Conservation (phyloP, 2,797 vertebrate genomes). For the Crossoptilon crossoptilon region DNA sequence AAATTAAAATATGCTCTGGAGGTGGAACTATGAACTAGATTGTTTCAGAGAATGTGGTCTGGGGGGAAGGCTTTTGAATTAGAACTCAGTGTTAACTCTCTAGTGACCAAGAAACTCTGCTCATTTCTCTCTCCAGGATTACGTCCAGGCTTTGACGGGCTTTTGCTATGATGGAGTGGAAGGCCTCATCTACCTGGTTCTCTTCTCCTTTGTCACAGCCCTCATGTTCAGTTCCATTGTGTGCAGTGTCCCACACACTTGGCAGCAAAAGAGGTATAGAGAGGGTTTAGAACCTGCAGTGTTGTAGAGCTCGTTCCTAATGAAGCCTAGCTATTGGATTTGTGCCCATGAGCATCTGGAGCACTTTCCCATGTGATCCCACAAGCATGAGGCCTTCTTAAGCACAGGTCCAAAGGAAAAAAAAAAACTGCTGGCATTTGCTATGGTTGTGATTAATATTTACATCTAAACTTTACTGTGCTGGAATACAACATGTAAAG, state of each 20-base stretch:
- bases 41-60: neutral
- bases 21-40: neutral
- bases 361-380: slow-evolving; percentile 36
- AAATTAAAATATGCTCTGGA: neutral
- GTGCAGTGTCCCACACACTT: slow-evolving; percentile 96
- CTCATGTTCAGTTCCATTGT: slow-evolving; percentile 98
- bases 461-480: slow-evolving; percentile 24
- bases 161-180: slow-evolving; percentile 97
- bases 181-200: slow-evolving; percentile 96
- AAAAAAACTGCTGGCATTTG: neutral
- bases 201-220: slow-evolving; percentile 97
- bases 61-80: neutral
- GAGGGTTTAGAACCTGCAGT: neutral
- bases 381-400: slow-evolving; percentile 14
- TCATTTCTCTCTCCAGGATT: slow-evolving; percentile 85
- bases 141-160: slow-evolving; percentile 94
- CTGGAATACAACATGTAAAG: neutral
- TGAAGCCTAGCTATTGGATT: slow-evolving; percentile 37
- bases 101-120: slow-evolving; percentile 21
- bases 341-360: slow-evolving; percentile 53
- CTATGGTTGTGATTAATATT: slow-evolving; percentile 16
- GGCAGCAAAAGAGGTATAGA: slow-evolving; percentile 92
- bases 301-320: neutral
- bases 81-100: neutral
- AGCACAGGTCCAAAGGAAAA: slow-evolving; percentile 16